These are phyloP conservation scores for Cassiopea andromeda DNA, from an alignment of 30 jellyfish, hydroid and myxozoan species.

Conservation along the genomic window DNA sequence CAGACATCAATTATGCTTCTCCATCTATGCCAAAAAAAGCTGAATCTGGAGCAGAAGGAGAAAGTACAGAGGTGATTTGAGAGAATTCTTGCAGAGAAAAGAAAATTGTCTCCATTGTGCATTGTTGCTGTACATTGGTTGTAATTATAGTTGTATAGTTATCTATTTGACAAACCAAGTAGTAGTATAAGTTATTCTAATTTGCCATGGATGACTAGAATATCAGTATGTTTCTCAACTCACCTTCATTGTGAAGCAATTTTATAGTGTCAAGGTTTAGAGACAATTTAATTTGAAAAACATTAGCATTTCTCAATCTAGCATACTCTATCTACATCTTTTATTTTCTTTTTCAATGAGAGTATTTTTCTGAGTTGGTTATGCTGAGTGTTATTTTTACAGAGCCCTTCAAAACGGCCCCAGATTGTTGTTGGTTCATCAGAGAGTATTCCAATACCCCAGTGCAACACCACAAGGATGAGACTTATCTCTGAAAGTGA, in stretches of 20 bases:
- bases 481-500: conserved; percentile 62
- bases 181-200: too few relatives aligned
- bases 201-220: too few relatives aligned
- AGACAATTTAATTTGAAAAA: too few relatives aligned
- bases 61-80: not conserved
- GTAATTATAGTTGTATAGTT: not conserved
- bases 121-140: not conserved
- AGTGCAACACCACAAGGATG: not conserved
- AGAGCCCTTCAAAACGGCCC: conserved; percentile 39
- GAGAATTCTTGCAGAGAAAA: not conserved
- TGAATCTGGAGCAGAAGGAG: not conserved
- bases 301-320: too few relatives aligned
- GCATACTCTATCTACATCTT: too few relatives aligned
- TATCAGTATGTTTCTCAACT: too few relatives aligned
- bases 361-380: too few relatives aligned
- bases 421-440: conserved; percentile 39
- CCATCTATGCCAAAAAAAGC: not conserved
- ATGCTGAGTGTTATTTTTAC: not conserved
- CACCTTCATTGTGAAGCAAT: too few relatives aligned
- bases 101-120: not conserved
- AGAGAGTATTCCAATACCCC: conserved; percentile 64
- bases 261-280: too few relatives aligned
- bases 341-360: too few relatives aligned
- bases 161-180: too few relatives aligned
- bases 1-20: not conserved